Conservation (phyloP, 2,797 vertebrate genomes). For the Halcyon smyrnensis region DNA sequence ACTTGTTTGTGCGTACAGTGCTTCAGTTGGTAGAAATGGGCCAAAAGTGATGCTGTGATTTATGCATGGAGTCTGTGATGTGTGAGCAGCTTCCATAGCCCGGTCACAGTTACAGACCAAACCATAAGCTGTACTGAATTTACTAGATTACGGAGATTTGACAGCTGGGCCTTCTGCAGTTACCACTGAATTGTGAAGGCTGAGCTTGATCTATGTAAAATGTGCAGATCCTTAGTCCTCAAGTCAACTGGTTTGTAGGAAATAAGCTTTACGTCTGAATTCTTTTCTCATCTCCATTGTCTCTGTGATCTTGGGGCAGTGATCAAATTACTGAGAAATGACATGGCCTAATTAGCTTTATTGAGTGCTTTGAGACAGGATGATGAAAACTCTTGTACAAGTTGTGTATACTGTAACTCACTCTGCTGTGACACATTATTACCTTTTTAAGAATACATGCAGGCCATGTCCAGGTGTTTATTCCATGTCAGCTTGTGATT, state of each 20-base stretch:
- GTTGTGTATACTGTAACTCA: neutral
- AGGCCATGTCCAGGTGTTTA: rapidly evolving
- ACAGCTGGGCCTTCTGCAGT: neutral
- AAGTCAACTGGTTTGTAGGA: neutral
- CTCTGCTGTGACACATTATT: neutral
- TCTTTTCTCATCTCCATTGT: neutral
- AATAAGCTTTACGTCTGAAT: neutral
- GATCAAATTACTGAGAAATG: neutral
- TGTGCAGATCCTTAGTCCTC: neutral
- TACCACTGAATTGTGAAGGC: rapidly evolving
- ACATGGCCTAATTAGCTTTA: neutral
- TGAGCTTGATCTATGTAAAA: neutral
- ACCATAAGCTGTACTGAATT: rapidly evolving
- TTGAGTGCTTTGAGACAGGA: neutral
- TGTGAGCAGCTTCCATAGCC: conserved; percentile 73
- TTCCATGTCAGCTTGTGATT: neutral
- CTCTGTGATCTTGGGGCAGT: neutral
- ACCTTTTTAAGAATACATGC: neutral
- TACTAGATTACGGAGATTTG: rapidly evolving
- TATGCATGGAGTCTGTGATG: conserved; percentile 69
- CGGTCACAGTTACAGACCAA: conserved; percentile 69
- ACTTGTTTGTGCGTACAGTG: conserved; percentile 59
- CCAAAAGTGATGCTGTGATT: conserved; percentile 75
- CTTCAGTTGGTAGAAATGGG: conserved; percentile 65
- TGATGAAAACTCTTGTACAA: neutral